These are phyloP conservation scores for Drosophila sechellia DNA, from an alignment of 1,140 invertebrate species.

Conservation along the genomic window DNA sequence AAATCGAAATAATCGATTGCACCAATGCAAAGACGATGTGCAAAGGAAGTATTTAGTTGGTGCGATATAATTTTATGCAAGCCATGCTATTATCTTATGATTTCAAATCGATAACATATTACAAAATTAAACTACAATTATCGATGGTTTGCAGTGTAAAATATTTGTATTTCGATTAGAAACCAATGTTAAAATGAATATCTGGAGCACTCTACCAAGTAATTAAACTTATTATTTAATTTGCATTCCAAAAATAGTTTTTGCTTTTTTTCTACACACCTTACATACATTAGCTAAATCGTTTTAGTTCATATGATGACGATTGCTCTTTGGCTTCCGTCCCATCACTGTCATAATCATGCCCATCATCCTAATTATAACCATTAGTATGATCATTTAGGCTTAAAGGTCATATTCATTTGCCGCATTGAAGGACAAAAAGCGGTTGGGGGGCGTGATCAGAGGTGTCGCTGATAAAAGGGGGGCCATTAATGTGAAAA, in stretches of 20 bases:
- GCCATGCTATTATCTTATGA: background rate
- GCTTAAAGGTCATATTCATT: slow-evolving; percentile 30
- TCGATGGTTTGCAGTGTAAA: background rate
- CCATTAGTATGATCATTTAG: slow-evolving; percentile 24
- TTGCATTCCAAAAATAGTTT: too few species aligned
- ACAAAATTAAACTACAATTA: background rate
- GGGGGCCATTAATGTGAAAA: slow-evolving; percentile 4
- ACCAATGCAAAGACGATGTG: background rate
- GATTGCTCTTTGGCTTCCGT: slow-evolving; percentile 7
- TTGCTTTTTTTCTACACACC: too few species aligned
- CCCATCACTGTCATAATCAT: slow-evolving; percentile 4
- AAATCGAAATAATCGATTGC: slow-evolving; percentile 36
- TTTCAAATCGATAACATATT: slow-evolving; percentile 1
- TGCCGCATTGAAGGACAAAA: slow-evolving; percentile 24
- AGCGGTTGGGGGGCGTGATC: slow-evolving; percentile 5
- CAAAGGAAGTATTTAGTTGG: slow-evolving; percentile 8
- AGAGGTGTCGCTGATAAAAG: slow-evolving; percentile 18
- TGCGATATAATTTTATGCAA: background rate
- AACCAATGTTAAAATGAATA: too few species aligned
- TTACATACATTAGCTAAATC: background rate
- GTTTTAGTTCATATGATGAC: slow-evolving; percentile 1
- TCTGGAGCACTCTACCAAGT: too few species aligned
- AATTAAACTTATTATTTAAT: too few species aligned
- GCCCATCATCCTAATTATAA: slow-evolving; percentile 39
- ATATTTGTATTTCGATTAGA: background rate